phyloP scores from a whole-genome alignment of 2,888 invertebrate genomes.

The Atherix ibis region DNA sequence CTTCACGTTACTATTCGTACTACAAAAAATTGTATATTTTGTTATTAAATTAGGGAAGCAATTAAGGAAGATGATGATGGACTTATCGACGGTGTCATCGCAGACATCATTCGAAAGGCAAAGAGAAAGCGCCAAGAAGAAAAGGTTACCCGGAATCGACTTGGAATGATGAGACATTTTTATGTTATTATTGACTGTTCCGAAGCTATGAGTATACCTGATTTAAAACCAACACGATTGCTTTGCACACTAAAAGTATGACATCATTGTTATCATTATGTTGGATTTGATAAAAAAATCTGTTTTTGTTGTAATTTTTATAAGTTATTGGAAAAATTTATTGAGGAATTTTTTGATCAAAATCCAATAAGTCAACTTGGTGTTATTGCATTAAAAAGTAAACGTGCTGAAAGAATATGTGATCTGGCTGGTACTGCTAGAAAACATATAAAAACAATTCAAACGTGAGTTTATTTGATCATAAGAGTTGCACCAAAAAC shows the following conservation, averaged over 20 bases:
- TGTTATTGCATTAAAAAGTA: slow-evolving; percentile 77
- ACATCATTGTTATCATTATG: too few relatives aligned
- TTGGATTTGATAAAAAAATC: too few relatives aligned
- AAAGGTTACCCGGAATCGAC: slow-evolving; percentile 59
- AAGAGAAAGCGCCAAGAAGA: slow-evolving; percentile 61
- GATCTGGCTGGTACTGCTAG: slow-evolving; percentile 77
- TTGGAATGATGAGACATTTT: slow-evolving; percentile 98
- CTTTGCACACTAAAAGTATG: slow-evolving; percentile 71
- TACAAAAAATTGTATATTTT: background rate
- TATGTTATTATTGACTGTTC: slow-evolving; percentile 87
- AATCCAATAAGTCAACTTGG: slow-evolving; percentile 98
- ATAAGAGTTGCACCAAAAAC: too few relatives aligned
- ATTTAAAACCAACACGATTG: slow-evolving; percentile 85
- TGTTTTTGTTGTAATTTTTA: too few relatives aligned
- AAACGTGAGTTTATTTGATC: slow-evolving; percentile 37
- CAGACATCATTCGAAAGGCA: slow-evolving; percentile 81
- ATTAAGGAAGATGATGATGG: slow-evolving; percentile 94
- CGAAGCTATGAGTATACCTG: slow-evolving; percentile 85
- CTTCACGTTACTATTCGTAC: too few relatives aligned
- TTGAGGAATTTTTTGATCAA: slow-evolving; percentile 95
- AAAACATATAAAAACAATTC: slow-evolving; percentile 58
- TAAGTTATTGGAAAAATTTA: slow-evolving; percentile 78
- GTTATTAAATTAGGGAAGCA: slow-evolving; percentile 61
- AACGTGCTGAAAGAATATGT: slow-evolving; percentile 82
- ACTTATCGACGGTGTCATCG: slow-evolving; percentile 74